A percentile compares a stretch with the other conserved stretches of the same genome.
phyloP scores from a whole-genome alignment of 2,888 invertebrate genomes.

The Prenolepis imparis region DNA sequence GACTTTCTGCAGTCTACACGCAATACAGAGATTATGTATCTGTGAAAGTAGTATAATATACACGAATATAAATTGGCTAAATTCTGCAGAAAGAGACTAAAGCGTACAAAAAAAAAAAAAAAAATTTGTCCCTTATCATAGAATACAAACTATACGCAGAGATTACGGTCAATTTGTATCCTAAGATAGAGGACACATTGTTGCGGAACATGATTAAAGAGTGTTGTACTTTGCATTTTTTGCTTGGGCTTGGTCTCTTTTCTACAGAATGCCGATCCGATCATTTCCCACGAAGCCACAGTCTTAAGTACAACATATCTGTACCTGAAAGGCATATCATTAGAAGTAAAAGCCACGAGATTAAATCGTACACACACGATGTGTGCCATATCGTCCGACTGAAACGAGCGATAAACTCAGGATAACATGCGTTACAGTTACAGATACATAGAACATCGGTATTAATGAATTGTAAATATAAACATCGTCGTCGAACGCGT shows the following conservation, averaged over 20 bases:
- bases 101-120: constrained; percentile 33
- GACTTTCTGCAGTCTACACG: constrained; percentile 67
- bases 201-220: background rate
- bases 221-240: background rate
- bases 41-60: constrained; percentile 72
- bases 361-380: constrained; percentile 42
- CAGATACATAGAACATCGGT: constrained; percentile 80
- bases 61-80: constrained; percentile 64
- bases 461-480: constrained; percentile 78
- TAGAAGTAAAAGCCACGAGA: constrained; percentile 64
- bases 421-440: constrained; percentile 78
- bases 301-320: constrained; percentile 84
- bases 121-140: constrained; percentile 16
- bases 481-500: constrained; percentile 76
- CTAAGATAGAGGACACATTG: background rate
- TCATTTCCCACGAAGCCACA: constrained; percentile 79
- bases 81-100: constrained; percentile 29
- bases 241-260: background rate
- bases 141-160: constrained; percentile 27
- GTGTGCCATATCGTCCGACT: constrained; percentile 16
- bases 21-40: constrained; percentile 67
- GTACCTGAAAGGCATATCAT: constrained; percentile 79
- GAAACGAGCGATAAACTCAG: constrained; percentile 59
- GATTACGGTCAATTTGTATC: constrained; percentile 8
- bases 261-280: constrained; percentile 48